Evolutionary conservation across 2,888 invertebrate genomes (phyloP).

Genomic region (Xestobium rufovillosum): DNA sequence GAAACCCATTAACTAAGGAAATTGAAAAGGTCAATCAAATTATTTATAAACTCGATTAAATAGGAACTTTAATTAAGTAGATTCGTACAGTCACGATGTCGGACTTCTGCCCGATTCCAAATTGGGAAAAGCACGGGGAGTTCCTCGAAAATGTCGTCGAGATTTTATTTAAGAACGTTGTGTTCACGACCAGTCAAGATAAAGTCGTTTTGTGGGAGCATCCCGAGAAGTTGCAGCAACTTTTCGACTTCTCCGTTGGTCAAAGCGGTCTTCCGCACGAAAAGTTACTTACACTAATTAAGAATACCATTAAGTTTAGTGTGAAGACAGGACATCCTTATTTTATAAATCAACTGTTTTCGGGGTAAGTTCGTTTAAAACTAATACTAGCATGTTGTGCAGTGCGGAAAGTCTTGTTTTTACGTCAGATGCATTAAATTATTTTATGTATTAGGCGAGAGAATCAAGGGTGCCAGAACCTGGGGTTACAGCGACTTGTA

Average conservation of each 20-base stretch:
- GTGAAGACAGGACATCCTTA: constrained; percentile 52
- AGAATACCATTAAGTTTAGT: constrained; percentile 47
- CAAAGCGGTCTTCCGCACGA: constrained; percentile 41
- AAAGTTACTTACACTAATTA: constrained; percentile 41
- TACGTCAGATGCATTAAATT: too few species aligned
- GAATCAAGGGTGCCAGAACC: too few species aligned
- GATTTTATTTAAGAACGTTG: constrained; percentile 40
- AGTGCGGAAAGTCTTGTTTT: too few species aligned
- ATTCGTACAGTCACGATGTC: too few species aligned
- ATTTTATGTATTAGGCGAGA: too few species aligned
- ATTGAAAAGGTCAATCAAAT: too few species aligned
- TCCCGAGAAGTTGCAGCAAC: constrained; percentile 42
- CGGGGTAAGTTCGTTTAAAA: constrained; percentile 45
- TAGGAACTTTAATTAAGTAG: too few species aligned
- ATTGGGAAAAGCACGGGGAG: constrained; percentile 37
- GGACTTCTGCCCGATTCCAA: constrained; percentile 36
- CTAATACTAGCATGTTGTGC: too few species aligned
- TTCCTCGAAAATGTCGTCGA: constrained; percentile 41
- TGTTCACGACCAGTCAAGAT: constrained; percentile 40
- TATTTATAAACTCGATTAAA: too few species aligned
- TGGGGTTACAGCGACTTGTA: too few species aligned
- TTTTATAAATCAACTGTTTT: constrained; percentile 52
- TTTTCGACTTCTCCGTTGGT: constrained; percentile 40
- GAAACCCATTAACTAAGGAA: too few species aligned
- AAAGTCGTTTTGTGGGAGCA: constrained; percentile 48